Percentiles rank a stretch among this genome's conserved stretches.
phyloP scores from a whole-genome alignment of 2,888 invertebrate genomes.

The Eristalis pertinax region DNA sequence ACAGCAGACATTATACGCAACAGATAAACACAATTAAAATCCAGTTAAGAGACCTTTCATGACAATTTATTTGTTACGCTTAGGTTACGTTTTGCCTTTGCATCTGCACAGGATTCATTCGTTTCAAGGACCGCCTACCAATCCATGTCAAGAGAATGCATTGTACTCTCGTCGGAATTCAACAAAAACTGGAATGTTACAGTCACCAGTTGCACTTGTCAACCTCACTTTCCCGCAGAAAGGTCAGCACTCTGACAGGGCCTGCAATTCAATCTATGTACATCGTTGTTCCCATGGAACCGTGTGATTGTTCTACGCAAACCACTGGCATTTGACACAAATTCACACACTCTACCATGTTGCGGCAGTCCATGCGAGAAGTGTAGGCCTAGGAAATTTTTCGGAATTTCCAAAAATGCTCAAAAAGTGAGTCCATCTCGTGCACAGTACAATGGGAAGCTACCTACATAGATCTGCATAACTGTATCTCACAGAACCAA shows the following conservation, averaged over 20 bases:
- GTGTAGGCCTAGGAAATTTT: not conserved
- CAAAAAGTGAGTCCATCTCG: slow-evolving; percentile 32
- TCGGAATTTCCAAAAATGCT: slow-evolving; percentile 25
- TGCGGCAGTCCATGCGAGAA: slow-evolving; percentile 21
- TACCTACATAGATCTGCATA: slow-evolving; percentile 19
- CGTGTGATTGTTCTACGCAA: not conserved
- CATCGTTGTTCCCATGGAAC: too few species aligned
- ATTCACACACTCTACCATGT: not conserved
- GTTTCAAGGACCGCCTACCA: not conserved
- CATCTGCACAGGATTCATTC: not conserved
- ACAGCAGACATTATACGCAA: not conserved
- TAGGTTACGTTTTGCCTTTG: not conserved
- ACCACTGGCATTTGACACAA: not conserved
- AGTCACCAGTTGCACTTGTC: not conserved
- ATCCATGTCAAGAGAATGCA: not conserved
- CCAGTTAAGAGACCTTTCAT: not conserved
- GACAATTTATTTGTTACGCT: not conserved
- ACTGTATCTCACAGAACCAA: slow-evolving; percentile 44
- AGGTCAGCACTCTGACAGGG: not conserved
- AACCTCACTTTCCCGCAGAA: not conserved
- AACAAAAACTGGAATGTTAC: not conserved
- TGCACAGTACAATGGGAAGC: slow-evolving; percentile 39
- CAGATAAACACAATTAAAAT: not conserved
- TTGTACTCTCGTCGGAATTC: not conserved
- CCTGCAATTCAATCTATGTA: too few species aligned